Evolutionary conservation across 2,113 vertebrate species (phyloP), one percentile per base, ranked within the genome.

Genomic region (Carassius auratus): DNA sequence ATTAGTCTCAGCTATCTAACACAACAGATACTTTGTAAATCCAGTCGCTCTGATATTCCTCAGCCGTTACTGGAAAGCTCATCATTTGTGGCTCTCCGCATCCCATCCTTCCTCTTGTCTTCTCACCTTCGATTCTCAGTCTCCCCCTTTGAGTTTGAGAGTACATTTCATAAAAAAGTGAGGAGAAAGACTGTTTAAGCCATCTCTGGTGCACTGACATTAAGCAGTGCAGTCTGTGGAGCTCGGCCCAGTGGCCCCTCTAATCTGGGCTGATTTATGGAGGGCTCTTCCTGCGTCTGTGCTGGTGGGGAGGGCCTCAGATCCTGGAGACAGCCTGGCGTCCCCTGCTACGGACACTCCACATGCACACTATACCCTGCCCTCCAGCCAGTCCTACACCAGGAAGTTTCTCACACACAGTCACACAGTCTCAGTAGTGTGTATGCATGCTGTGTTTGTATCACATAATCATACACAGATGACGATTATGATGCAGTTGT

Each of bases 181-280:
- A 76, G 38, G 86, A 86, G 79, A 94, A 96, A 94, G 92, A 94
- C 96, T 97, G 96, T 95, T 96, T 96, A 96, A 96, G 95, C 94
- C 96, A 96, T 96, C 95, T 95, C 92, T 95, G 95, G 95, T 94
- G 94, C 94, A 96, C 94, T 98, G 97, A 99, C 96, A 97, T 96
- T 96, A 97, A 98, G 96, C 98, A 99, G 98, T 84, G 94, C 95
- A 96, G 95, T 95, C 95, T 94, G 95, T 93, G 89, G 93, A 96
- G 95, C 95, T 93, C 93, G 94, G 96, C 91, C 95, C 94, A 95
- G 96, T 95, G 94, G 95, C 95, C 95, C 96, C 97, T 98, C 96
- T 99, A 98, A 99, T 99, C 97, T 98, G 96, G 94, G 90, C 96
- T 98, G 97, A 98, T 99, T 99, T 99, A 99, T 98, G 94, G 96